Evolutionary conservation across 2,113 vertebrate genomes (phyloP), one percentile per base, ranked within the genome.

Genomic region (Bombycilla garrulus): DNA sequence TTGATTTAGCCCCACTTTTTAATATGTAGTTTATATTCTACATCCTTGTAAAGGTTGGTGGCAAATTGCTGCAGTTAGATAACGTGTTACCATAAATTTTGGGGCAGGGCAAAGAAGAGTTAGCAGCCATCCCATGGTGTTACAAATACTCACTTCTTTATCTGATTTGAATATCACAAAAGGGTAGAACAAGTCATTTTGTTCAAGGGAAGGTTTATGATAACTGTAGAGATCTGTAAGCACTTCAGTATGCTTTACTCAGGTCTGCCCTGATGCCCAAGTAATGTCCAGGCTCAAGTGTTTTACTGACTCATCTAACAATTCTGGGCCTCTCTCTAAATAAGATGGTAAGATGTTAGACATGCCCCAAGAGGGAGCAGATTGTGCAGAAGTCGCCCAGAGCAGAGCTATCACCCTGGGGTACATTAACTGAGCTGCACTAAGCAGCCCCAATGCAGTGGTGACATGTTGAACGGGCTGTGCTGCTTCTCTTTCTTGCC

Each of bases 31-130:
- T 97, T 90, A 72, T 93, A 81, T 28, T 71, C 10, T 7, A 94
- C 78, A 57, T 69, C 6, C 45, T 90, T 93, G 86, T 87, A 77
- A 90, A 80, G 1, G 8, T 45, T 85, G 77, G 86, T 81, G 61
- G 85, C 36, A 96, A 96, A 95, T 78, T 80, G 21, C 35, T 91
- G 31, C 83, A 74, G 81, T 87, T 96, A 91, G 48, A 94, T 95
- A 95, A 78, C 77, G 87, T 8, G 7, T 62, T 93, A 20, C 24
- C 40, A 79, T 95, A 94, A 89, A 92, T 95, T 95, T 91, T 94
- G 54, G 73, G 62, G 35, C 31, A 81, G 65, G 50, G 54, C 48
- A 87, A 87, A 81, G 42, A 96, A 74, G 36, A 31, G 10, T 83
- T 93, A 80, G 54, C 72, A 85, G 61, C 62, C 73, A 42, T 91